Base-by-base conservation (phyloP, 2,113 vertebrate genomes). In the Ceratotherium simum region DNA sequence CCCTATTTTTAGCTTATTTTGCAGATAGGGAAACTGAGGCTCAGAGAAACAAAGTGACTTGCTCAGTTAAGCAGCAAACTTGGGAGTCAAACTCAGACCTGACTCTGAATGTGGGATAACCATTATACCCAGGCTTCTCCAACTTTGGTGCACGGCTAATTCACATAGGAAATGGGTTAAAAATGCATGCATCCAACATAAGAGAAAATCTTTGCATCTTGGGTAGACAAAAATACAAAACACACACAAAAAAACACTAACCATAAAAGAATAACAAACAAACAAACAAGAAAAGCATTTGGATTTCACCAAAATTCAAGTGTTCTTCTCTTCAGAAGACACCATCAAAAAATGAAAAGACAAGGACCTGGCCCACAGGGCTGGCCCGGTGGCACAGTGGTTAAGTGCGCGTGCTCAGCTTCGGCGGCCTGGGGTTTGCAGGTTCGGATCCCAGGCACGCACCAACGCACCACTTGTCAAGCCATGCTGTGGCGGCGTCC, bases 331-430 rank as follows among this genome's bases (percentile, higher is more conserved):
- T 62, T 79, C 25, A 36, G 51, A 70, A 39, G 69, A 31, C 6
- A 60, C 8, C 23, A 48, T 46, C 11, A 46, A 60, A 81, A 92
- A 58, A n/a, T 58, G 70, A 80, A 62, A 93, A 94, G n/a, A 75
- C 2, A 75, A 79, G 12, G 42, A 5, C 4, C 42, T 42, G 42
- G 42, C 42, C 42, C 42, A 42, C 4, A 5, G 42, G 42, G 42
- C 42, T 42, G 42, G 42, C 5, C 42, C 5, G 42, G 42, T 42
- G 42, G 42, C 5, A 5, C 42, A 42, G 42, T 5, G 42, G 42
- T 42, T 42, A 42, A 42, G 42, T 42, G 42, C 5, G 42, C 5
- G 5, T 5, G 5, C 42, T 42, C 42, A 42, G 42, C 42, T 42
- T 42, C 5, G 5, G 42, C 5, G 42, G 42, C 42, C 42, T 0